Conservation (phyloP, 2,797 vertebrate species). For the Tenualosa ilisha region DNA sequence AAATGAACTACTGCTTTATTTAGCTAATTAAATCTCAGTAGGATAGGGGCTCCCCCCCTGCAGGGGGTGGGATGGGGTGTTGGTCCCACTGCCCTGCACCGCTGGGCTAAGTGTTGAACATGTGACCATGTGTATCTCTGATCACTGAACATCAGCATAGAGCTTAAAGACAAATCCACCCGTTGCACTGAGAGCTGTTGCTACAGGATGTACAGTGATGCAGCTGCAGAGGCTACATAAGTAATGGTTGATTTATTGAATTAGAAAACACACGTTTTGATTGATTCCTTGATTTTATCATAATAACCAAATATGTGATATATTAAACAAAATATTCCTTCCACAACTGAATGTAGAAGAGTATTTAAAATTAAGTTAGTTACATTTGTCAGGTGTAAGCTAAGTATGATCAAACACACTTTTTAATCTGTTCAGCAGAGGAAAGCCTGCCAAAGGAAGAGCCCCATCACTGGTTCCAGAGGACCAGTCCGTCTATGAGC, state of each 20-base stretch:
- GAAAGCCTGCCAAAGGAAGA: background rate
- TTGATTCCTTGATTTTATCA: no score
- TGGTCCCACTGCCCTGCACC: background rate
- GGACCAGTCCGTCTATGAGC: background rate
- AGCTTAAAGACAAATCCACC: background rate
- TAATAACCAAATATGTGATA: no score
- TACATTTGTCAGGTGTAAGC: background rate
- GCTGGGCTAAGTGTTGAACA: conserved; percentile 6
- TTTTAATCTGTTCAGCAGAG: no score
- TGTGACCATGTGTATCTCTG: background rate
- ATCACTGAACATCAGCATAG: background rate
- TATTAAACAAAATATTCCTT: background rate
- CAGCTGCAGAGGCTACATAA: no score
- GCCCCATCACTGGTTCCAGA: no score
- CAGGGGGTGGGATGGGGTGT: background rate
- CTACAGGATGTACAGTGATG: no score
- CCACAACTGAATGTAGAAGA: background rate
- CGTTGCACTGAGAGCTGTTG: background rate
- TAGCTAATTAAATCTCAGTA: conserved; percentile 50
- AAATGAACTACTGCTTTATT: conserved; percentile 48
- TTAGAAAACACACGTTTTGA: no score
- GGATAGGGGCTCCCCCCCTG: conserved; percentile 33
- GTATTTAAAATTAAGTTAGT: background rate
- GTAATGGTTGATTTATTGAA: no score
- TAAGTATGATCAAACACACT: background rate